Base-by-base conservation (phyloP, 1,140 invertebrate species). In the Trichogramma pretiosum region DNA sequence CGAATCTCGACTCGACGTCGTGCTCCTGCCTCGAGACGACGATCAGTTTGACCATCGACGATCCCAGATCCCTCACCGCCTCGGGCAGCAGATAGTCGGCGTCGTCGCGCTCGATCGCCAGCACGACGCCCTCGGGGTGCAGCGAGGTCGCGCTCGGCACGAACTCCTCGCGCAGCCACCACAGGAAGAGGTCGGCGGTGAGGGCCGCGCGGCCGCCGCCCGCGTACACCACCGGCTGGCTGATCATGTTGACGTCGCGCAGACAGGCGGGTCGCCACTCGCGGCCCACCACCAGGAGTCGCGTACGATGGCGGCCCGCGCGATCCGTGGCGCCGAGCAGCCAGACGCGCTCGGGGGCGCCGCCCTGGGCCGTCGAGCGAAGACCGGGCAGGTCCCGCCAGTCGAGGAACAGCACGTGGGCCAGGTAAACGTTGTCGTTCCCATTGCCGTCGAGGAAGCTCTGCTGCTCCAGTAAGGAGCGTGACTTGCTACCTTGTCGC, bases 131-230 rank as follows among this genome's bases (percentile, higher is more conserved):
- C 0, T 71, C 72, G 1, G 68, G 65, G 45, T 76, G 72, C 54
- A 77, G 64, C 3, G 74, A 67, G 44, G 73, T 61, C 0, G 72
- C 74, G 0, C 72, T 71, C 0, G 72, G 68, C 0, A 67, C 71
- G 47, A 77, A 76, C 46, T 77, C 74, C 3, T 63, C 61, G 19
- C 70, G 71, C 34, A 77, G 75, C 74, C 74, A 77, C 74, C 74
- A 76, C 5, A 69, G 60, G 24, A 76, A 76, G 2, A 77, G 59
- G 44, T 75, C 72, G 0, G 68, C 59, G 0, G 74, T 76, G 0
- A 74, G 55, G 1, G 59, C 58, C 5, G 72, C 74, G 7, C 67
- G 66, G 9, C 74, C 74, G 3, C 74, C 75, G 1, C 74, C 73
- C 0, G 74, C 75, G 47, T 76, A 77, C 7, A 76, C 67, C 1